A percentile compares a stretch with the other conserved stretches of the same genome.
These are phyloP conservation scores for Thecocarcelia acutangulata DNA, from an alignment of 2,888 invertebrate genomes.

Conservation along the genomic window DNA sequence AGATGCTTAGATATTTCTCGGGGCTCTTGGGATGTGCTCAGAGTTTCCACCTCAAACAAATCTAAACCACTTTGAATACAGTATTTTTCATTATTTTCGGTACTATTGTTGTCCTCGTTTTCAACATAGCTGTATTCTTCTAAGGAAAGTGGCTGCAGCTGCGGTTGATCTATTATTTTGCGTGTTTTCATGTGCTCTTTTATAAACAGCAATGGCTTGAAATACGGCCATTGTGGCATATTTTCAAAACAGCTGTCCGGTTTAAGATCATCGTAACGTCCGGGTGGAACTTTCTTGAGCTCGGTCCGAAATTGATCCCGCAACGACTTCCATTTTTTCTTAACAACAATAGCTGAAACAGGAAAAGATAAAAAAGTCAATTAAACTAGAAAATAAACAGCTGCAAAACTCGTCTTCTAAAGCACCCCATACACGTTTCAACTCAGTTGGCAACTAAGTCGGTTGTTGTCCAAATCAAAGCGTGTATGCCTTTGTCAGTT, in stretches of 20 bases:
- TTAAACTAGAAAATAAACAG: too few relatives aligned
- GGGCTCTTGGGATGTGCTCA: background rate
- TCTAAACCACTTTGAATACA: background rate
- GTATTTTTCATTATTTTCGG: background rate
- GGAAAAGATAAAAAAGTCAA: too few relatives aligned
- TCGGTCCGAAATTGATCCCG: slow-evolving; percentile 10
- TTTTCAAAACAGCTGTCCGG: background rate
- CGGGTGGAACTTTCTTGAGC: slow-evolving; percentile 12
- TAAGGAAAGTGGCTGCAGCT: too few relatives aligned
- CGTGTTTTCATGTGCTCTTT: slow-evolving; percentile 11
- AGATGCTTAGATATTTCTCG: too few relatives aligned
- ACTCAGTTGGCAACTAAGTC: too few relatives aligned
- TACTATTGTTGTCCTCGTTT: background rate
- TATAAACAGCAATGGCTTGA: slow-evolving; percentile 12
- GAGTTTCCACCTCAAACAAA: slow-evolving; percentile 10
- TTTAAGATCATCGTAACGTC: background rate
- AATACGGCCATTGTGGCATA: slow-evolving; percentile 12
- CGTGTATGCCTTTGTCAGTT: too few relatives aligned
- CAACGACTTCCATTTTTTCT: background rate
- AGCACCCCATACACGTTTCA: too few relatives aligned
- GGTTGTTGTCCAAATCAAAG: too few relatives aligned
- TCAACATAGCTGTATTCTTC: too few relatives aligned
- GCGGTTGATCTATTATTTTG: background rate
- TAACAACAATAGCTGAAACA: too few relatives aligned
- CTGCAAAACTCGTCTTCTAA: too few relatives aligned